Evolutionary conservation across 1,140 invertebrate species (phyloP).

Genomic region (Babylonia areolata): DNA sequence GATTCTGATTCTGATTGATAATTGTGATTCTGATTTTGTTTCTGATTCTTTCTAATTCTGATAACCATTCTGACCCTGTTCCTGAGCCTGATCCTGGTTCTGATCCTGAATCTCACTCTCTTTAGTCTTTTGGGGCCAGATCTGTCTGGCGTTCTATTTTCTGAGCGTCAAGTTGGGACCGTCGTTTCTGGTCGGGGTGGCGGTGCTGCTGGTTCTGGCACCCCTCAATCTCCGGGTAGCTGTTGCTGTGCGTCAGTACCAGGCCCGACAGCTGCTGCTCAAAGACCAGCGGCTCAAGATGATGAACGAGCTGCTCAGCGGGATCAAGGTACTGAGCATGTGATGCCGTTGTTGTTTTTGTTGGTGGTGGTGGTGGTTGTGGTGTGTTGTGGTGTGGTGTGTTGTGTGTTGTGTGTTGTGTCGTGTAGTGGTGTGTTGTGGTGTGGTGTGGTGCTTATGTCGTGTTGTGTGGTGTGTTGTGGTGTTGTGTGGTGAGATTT

Average conservation of each 20-base stretch:
- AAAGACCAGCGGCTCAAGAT: constrained; percentile 80
- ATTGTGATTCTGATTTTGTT: not conserved
- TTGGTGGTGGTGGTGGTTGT: no score
- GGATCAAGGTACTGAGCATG: constrained; percentile 79
- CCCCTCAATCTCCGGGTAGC: constrained; percentile 90
- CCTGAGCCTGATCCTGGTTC: not conserved
- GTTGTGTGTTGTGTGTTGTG: no score
- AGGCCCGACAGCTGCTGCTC: constrained; percentile 76
- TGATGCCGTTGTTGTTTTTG: no score
- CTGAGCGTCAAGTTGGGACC: constrained; percentile 85
- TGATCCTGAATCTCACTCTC: constrained; percentile 1
- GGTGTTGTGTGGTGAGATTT: no score
- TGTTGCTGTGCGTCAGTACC: constrained; percentile 82
- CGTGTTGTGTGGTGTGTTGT: no score
- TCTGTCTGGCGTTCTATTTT: constrained; percentile 89
- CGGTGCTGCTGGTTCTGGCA: constrained; percentile 74
- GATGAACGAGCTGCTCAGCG: constrained; percentile 76
- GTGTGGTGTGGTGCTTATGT: no score
- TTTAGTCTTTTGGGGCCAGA: constrained; percentile 81
- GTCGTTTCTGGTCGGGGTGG: constrained; percentile 73
- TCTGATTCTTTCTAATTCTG: constrained; percentile 1
- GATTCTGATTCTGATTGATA: no score
- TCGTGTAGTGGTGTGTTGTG: no score
- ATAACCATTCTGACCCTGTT: not conserved
- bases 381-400: no score